Conservation (phyloP, 2,797 vertebrate species). For the Molossus alvarezi region DNA sequence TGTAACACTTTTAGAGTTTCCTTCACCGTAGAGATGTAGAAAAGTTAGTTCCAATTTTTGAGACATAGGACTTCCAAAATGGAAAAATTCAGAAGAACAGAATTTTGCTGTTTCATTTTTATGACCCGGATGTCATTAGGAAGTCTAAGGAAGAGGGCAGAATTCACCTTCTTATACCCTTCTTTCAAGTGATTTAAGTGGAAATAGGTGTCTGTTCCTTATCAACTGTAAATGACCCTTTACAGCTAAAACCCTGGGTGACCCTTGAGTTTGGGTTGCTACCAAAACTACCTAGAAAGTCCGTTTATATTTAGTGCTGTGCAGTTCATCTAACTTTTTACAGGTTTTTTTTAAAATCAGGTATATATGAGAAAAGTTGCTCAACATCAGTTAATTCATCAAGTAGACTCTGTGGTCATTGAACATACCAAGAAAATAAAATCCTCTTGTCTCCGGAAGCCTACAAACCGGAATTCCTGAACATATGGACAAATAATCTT, state of each 20-base stretch:
- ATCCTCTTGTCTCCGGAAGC: background rate
- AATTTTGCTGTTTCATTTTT: background rate
- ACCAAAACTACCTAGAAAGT: slow-evolving; percentile 51
- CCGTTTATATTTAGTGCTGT: slow-evolving; percentile 12
- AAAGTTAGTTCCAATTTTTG: background rate
- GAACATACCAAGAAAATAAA: background rate
- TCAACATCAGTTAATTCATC: background rate
- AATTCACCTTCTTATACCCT: slow-evolving; percentile 40
- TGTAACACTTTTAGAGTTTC: background rate
- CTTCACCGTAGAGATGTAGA: background rate
- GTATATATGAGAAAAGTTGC: background rate
- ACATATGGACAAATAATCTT: background rate
- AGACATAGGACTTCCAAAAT: background rate
- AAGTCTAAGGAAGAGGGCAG: slow-evolving; percentile 44
- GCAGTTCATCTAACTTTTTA: background rate
- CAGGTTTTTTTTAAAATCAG: background rate
- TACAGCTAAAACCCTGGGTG: background rate
- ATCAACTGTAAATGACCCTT: slow-evolving; percentile 72
- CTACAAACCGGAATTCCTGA: background rate
- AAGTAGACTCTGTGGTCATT: background rate
- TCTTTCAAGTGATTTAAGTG: slow-evolving; percentile 63
- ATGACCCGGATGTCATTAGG: slow-evolving; percentile 73
- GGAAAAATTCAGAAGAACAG: background rate
- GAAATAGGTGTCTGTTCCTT: slow-evolving; percentile 67
- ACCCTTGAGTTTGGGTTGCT: slow-evolving; percentile 37